phyloP scores from a whole-genome alignment of 2,113 vertebrate species.

The Triplophysa dalaica region DNA sequence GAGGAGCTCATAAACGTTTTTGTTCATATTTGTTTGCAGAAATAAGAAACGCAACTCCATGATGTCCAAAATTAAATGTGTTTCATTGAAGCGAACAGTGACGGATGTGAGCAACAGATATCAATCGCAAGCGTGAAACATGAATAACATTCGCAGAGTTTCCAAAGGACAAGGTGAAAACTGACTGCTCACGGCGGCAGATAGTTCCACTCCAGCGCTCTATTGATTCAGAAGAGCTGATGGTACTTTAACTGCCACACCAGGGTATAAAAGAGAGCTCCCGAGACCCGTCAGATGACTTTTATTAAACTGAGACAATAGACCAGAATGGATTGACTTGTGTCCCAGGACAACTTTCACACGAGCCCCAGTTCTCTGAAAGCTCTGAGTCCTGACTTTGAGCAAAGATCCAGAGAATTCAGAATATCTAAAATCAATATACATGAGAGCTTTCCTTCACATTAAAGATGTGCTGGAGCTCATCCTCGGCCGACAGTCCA shows the following conservation, averaged over 20 bases:
- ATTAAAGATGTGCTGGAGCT: conserved; percentile 23
- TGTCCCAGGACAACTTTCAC: conserved; percentile 57
- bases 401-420: neutral
- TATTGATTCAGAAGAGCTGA: conserved; percentile 71
- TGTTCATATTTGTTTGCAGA: too few relatives aligned
- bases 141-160: conserved; percentile 69
- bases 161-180: conserved; percentile 73
- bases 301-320: conserved; percentile 68
- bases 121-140: conserved; percentile 59
- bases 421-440: conserved; percentile 53
- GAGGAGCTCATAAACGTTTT: too few relatives aligned
- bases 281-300: conserved; percentile 58
- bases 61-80: neutral
- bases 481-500: conserved; percentile 12
- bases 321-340: conserved; percentile 51
- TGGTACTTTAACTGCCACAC: conserved; percentile 63
- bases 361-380: conserved; percentile 45
- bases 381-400: conserved; percentile 27
- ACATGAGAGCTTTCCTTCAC: conserved; percentile 26
- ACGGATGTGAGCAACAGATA: conserved; percentile 62
- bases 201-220: conserved; percentile 71
- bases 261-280: conserved; percentile 60
- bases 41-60: too few relatives aligned
- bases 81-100: neutral
- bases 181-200: conserved; percentile 60